A percentile compares a stretch with the other conserved stretches of the same genome.
Evolutionary conservation across 2,888 invertebrate species (phyloP).

Genomic region (Drosophila paranaensis): DNA sequence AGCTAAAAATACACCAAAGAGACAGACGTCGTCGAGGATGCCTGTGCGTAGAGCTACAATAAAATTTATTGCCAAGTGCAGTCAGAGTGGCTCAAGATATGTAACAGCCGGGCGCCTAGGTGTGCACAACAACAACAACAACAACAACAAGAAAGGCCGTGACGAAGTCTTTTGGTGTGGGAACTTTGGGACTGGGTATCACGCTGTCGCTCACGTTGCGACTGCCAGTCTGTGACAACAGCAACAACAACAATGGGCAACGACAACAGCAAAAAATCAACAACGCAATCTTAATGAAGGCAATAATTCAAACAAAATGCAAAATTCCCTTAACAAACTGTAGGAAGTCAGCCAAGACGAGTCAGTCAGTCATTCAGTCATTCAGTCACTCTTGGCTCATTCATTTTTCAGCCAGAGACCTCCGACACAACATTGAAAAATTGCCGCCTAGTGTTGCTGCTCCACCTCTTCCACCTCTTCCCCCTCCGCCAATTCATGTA

Average conservation of each 20-base stretch:
- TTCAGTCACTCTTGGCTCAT: slow-evolving; percentile 37
- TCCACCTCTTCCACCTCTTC: slow-evolving; percentile 8
- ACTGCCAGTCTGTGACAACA: slow-evolving; percentile 57
- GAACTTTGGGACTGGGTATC: slow-evolving; percentile 47
- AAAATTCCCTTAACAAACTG: slow-evolving; percentile 75
- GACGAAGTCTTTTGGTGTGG: slow-evolving; percentile 29
- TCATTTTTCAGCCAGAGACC: slow-evolving; percentile 46
- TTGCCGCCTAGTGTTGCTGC: slow-evolving; percentile 64
- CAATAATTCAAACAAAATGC: slow-evolving; percentile 80
- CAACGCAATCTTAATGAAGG: slow-evolving; percentile 81
- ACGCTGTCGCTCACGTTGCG: slow-evolving; percentile 68
- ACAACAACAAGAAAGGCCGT: slow-evolving; percentile 17
- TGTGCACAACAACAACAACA: slow-evolving; percentile 31
- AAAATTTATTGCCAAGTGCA: slow-evolving; percentile 79
- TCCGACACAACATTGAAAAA: slow-evolving; percentile 65
- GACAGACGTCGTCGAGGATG: slow-evolving; percentile 29
- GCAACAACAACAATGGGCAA: slow-evolving; percentile 2
- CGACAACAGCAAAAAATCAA: slow-evolving; percentile 61
- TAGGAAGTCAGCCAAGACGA: slow-evolving; percentile 60
- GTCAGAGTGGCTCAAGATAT: slow-evolving; percentile 64
- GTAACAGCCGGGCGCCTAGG: slow-evolving; percentile 46
- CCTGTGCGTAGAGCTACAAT: slow-evolving; percentile 59
- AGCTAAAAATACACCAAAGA: slow-evolving; percentile 69
- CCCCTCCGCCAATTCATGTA: slow-evolving; percentile 4
- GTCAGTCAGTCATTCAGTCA: slow-evolving; percentile 45